A percentile compares a stretch with the other conserved stretches of the same genome.
Conservation (phyloP, 1,140 invertebrate species). For the Gryon sp. region DNA sequence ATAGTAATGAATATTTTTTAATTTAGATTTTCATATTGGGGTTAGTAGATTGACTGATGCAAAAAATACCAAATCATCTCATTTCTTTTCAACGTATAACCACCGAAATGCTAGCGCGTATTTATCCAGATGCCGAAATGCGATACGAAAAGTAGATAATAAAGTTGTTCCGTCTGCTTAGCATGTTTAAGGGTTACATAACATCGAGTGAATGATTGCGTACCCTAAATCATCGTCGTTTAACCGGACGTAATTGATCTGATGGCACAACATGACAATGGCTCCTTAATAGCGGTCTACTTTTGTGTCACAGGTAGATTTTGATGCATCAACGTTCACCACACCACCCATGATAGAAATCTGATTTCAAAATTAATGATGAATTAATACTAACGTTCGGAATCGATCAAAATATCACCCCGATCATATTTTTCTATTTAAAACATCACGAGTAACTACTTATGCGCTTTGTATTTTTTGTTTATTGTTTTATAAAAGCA, state of each 20-base stretch:
- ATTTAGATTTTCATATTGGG: constrained; percentile 40
- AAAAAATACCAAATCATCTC: constrained; percentile 49
- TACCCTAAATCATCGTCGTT: constrained; percentile 61
- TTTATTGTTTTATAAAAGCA: too few species aligned
- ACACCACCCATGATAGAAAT: constrained; percentile 21
- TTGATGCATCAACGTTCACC: constrained; percentile 48
- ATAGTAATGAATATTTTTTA: constrained; percentile 9
- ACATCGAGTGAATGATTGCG: constrained; percentile 52
- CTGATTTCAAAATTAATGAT: constrained; percentile 43
- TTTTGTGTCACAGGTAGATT: constrained; percentile 64
- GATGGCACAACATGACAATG: constrained; percentile 61
- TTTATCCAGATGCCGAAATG: constrained; percentile 55
- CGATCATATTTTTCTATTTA: not conserved
- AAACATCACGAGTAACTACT: not conserved
- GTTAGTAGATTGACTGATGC: constrained; percentile 14
- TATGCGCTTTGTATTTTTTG: too few species aligned
- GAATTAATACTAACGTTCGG: constrained; percentile 40
- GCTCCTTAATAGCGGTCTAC: constrained; percentile 62
- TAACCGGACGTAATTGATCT: constrained; percentile 64
- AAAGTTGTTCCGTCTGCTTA: constrained; percentile 57
- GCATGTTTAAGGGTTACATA: constrained; percentile 53
- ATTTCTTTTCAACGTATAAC: constrained; percentile 47
- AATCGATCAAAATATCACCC: constrained; percentile 13
- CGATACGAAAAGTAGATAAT: constrained; percentile 60
- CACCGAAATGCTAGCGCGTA: constrained; percentile 38